phyloP scores from a whole-genome alignment of 2,113 vertebrate genomes.

The Elephas maximus region DNA sequence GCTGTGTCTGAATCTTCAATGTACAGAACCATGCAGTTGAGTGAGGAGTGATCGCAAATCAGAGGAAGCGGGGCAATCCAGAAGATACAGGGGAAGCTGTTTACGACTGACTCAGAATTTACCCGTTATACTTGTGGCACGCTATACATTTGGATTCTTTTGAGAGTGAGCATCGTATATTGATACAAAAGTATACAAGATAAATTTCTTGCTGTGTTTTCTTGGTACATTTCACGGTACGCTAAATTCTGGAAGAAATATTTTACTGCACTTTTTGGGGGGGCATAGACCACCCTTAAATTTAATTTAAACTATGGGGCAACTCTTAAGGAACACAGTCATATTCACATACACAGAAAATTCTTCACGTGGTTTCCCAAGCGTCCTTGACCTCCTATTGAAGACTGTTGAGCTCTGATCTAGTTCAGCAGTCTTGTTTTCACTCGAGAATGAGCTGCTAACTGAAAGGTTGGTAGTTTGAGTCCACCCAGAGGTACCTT shows the following conservation, averaged over 20 bases:
- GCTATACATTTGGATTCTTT: background rate
- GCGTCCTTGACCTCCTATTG: background rate
- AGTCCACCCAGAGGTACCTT: background rate
- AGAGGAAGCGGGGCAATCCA: background rate
- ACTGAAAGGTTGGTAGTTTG: background rate
- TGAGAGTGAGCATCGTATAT: background rate
- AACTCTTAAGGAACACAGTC: background rate
- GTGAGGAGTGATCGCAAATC: background rate
- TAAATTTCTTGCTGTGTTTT: slow-evolving; percentile 7
- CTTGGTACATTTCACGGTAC: background rate
- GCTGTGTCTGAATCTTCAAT: background rate
- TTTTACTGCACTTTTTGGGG: background rate
- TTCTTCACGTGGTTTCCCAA: background rate
- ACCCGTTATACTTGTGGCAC: background rate
- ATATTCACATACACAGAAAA: background rate
- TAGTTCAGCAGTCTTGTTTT: background rate
- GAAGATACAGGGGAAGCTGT: background rate
- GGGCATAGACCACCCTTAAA: background rate
- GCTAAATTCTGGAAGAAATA: slow-evolving; percentile 32
- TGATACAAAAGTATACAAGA: background rate
- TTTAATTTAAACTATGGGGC: background rate
- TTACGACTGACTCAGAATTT: background rate
- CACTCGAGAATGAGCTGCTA: background rate
- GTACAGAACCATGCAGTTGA: background rate
- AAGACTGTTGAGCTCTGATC: background rate